Base-by-base conservation (phyloP, 2,888 invertebrate species). In the Sminthurides aquaticus region DNA sequence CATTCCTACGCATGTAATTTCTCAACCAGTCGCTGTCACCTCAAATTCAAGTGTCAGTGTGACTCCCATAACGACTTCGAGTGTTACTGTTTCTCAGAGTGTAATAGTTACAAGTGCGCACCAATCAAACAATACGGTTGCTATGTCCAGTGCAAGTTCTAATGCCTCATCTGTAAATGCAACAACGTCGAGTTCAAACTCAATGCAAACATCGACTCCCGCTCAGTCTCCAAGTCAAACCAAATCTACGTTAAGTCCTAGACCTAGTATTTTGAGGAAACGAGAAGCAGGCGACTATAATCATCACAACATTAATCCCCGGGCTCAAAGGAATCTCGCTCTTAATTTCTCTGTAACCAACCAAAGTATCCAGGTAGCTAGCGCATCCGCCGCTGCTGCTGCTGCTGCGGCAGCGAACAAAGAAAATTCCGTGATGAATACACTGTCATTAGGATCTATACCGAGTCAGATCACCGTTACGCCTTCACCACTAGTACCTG, bases 261-360 rank as follows among this genome's bases (percentile, higher is more conserved):
- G 91, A 69, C 91, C 91, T 1, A 89, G 90, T 76, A 89, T 95
- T 80, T 80, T 95, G 65, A 83, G 94, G 67, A 95, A 95, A 83
- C 8, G 94, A 49, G 93, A 93, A 62, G 57, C 66, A 55, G 69
- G 67, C 34, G 69, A 70, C 57, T 65, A 69, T 70, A 70, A 70
- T 72, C 69, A 70, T 71, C 71, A 71, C 72, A 70, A 68, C 49
- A 67, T 68, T 0, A 85, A 86, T 0, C 78, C 85, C 66, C 86
- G 87, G 68, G 85, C 83, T 0, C 84, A 84, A 22, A 85, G 85
- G 77, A 86, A 86, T 79, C 78, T 86, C 57, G 80, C 80, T 15
- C 78, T 81, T 1, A 75, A 76, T 64, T 75, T 77, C 79, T 66
- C 76, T 79, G 70, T 76, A 78, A 52, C 77, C 76, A 60, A 71